Conservation (phyloP, 1,140 invertebrate species). For the Lordiphosa clarofinis region DNA sequence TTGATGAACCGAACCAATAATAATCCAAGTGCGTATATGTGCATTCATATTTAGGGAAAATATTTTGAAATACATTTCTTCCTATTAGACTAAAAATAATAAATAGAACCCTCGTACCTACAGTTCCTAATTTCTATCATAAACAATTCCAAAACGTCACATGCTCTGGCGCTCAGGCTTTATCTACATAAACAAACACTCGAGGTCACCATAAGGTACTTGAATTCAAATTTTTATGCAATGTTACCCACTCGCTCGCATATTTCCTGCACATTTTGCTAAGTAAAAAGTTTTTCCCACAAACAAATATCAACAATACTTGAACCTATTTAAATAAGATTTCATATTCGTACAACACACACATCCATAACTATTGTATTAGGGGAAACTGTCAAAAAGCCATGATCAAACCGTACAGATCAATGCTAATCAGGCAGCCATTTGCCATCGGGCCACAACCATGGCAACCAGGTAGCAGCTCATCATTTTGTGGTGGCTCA, state of each 20-base stretch:
- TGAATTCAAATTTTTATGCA: slow-evolving; percentile 35
- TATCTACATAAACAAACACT: slow-evolving; percentile 23
- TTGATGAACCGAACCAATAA: too few species aligned
- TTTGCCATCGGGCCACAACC: slow-evolving; percentile 3
- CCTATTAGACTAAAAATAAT: too few species aligned
- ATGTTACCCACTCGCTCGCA: slow-evolving; percentile 33
- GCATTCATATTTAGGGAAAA: too few species aligned
- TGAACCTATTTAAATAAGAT: slow-evolving; percentile 73
- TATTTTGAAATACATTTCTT: too few species aligned
- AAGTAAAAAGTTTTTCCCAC: slow-evolving; percentile 50
- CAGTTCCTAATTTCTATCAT: neutral
- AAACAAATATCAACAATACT: slow-evolving; percentile 39
- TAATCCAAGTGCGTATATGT: too few species aligned
- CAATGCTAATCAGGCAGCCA: slow-evolving; percentile 45
- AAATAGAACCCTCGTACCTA: too few species aligned
- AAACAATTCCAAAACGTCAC: slow-evolving; percentile 10
- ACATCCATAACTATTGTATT: too few species aligned
- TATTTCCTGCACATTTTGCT: slow-evolving; percentile 52
- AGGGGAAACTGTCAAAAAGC: slow-evolving; percentile 66
- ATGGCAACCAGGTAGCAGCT: slow-evolving; percentile 38
- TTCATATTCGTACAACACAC: neutral
- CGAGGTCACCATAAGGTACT: too few species aligned
- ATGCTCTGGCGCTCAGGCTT: too few species aligned
- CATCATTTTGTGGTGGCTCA: slow-evolving; percentile 7
- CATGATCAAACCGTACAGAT: slow-evolving; percentile 65